Evolutionary conservation across 2,113 vertebrate species (phyloP).

Genomic region (Fulica atra): DNA sequence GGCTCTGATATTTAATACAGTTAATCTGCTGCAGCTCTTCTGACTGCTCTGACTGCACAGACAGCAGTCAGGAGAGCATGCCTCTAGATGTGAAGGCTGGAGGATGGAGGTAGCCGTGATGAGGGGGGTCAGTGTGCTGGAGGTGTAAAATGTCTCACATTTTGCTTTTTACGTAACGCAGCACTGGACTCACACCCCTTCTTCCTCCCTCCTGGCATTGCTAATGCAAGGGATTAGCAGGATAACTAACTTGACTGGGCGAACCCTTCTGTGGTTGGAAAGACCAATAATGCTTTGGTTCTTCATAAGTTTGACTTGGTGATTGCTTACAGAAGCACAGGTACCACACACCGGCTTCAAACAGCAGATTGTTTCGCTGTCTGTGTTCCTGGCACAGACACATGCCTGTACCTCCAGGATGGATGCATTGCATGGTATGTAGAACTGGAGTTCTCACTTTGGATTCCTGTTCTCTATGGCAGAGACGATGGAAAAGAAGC

Average conservation of each 20-base stretch:
- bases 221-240: neutral
- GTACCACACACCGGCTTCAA: neutral
- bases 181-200: neutral
- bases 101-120: neutral
- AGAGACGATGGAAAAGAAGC: slow-evolving; percentile 91
- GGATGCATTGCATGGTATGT: neutral
- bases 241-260: neutral
- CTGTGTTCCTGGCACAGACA: neutral
- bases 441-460: neutral
- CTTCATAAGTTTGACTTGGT: neutral
- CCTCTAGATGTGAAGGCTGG: neutral
- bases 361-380: neutral
- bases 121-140: neutral
- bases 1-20: neutral
- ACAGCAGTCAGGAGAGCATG: neutral
- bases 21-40: neutral
- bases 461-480: neutral
- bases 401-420: neutral
- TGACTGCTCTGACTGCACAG: neutral
- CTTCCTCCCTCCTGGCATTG: neutral
- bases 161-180: neutral
- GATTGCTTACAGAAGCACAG: neutral
- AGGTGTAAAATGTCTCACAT: neutral
- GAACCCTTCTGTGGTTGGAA: neutral
- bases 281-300: neutral